A percentile compares a stretch with the other conserved stretches of the same genome.
phyloP scores from a whole-genome alignment of 2,888 invertebrate genomes.

The Pomacea canaliculata region DNA sequence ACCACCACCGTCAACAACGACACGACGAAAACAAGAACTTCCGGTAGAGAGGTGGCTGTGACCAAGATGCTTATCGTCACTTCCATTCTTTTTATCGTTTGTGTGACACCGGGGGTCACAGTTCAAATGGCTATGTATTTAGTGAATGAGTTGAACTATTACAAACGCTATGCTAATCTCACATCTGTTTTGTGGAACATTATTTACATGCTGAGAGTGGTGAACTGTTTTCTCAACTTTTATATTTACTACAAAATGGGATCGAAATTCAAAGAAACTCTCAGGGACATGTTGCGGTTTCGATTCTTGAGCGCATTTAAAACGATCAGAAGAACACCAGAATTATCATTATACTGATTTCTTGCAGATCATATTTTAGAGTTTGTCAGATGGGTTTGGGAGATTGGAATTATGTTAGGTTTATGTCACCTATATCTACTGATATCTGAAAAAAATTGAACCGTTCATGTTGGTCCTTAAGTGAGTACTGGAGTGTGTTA shows the following conservation, averaged over 20 bases:
- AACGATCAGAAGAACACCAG: too few species aligned
- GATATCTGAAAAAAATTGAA: too few species aligned
- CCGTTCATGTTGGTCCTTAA: too few species aligned
- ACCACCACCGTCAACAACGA: not conserved
- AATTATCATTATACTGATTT: too few species aligned
- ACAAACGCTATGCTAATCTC: not conserved
- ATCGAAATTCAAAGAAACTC: slow-evolving; percentile 1
- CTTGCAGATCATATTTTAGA: too few species aligned
- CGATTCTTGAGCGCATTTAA: too few species aligned
- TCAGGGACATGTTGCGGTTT: too few species aligned
- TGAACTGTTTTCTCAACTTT: slow-evolving; percentile 9
- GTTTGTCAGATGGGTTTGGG: too few species aligned
- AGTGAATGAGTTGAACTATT: not conserved
- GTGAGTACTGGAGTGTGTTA: too few species aligned
- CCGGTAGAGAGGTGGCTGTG: slow-evolving; percentile 1
- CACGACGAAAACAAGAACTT: not conserved
- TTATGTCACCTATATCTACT: too few species aligned
- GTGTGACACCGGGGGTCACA: slow-evolving; percentile 1
- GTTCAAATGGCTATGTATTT: not conserved
- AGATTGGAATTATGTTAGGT: too few species aligned
- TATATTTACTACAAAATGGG: slow-evolving; percentile 9
- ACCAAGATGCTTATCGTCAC: slow-evolving; percentile 18
- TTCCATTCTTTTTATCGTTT: slow-evolving; percentile 13
- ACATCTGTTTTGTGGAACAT: not conserved
- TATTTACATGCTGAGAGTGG: not conserved